Evolutionary conservation across 2,797 vertebrate genomes (phyloP).

Genomic region (Clamator glandarius): DNA sequence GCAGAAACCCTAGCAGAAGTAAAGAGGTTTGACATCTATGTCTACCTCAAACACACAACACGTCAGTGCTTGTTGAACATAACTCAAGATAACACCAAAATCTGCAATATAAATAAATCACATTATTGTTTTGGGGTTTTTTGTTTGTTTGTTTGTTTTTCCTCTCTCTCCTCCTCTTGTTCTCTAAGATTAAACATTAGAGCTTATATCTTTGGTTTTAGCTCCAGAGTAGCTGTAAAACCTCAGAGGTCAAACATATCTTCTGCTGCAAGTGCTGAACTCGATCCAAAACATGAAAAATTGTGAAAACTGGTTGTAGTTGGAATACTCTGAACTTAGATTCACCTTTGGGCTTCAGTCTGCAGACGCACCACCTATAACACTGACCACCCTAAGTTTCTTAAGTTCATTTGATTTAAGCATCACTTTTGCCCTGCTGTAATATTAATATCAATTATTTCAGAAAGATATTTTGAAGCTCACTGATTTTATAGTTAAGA

Average conservation of each 20-base stretch:
- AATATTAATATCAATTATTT: conserved; percentile 34
- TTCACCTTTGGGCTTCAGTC: neutral
- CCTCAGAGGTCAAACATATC: neutral
- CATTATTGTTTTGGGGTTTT: neutral
- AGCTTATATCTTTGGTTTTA: conserved; percentile 14
- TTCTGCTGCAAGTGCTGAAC: neutral
- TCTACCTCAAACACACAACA: neutral
- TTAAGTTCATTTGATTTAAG: conserved; percentile 1
- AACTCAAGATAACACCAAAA: neutral
- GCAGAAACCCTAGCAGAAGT: neutral
- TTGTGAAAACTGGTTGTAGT: neutral
- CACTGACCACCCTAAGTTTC: conserved; percentile 6
- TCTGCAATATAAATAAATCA: neutral
- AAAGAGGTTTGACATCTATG: neutral
- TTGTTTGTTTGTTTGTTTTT: neutral
- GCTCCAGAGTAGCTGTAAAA: conserved; percentile 14
- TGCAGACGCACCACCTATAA: neutral
- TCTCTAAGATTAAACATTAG: neutral
- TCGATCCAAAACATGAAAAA: conserved; percentile 43
- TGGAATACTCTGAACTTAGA: neutral
- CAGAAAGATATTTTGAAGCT: neutral
- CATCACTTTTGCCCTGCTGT: neutral
- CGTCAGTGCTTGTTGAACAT: neutral
- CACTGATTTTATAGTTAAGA: neutral
- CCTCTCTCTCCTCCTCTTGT: neutral